Conservation (phyloP, 2,888 invertebrate genomes). For the Trichopoda pennipes region DNA sequence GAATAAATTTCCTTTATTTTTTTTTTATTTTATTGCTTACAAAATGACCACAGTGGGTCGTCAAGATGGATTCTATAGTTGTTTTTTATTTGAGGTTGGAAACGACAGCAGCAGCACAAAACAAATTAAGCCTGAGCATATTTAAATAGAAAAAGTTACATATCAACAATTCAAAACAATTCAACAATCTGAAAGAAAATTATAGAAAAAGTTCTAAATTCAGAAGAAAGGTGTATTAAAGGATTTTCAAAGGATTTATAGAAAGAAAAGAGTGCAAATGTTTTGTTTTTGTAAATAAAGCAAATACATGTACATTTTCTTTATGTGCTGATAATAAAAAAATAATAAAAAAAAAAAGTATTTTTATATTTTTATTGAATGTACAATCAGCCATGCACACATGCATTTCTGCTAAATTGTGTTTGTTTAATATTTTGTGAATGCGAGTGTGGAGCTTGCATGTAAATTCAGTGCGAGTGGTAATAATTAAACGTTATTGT, state of each 20-base stretch:
- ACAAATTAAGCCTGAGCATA: slow-evolving; percentile 30
- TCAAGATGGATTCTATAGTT: slow-evolving; percentile 36
- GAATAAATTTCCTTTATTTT: slow-evolving; percentile 2
- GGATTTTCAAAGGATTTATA: neutral
- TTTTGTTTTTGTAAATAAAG: neutral
- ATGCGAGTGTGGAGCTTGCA: neutral
- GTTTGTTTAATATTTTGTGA: neutral
- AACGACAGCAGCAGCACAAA: slow-evolving; percentile 13
- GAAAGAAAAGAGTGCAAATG: neutral
- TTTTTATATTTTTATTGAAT: neutral
- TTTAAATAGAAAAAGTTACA: slow-evolving; percentile 21
- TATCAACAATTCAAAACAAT: slow-evolving; percentile 31
- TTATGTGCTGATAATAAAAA: slow-evolving; percentile 17
- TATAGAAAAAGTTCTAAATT: neutral
- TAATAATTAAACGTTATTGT: slow-evolving; percentile 43
- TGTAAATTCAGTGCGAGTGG: slow-evolving; percentile 25
- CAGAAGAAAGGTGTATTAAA: neutral
- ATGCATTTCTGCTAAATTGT: neutral
- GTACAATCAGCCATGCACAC: neutral
- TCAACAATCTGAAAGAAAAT: slow-evolving; percentile 13
- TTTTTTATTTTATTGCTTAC: slow-evolving; percentile 15
- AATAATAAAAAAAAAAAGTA: no score
- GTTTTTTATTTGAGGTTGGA: slow-evolving; percentile 14
- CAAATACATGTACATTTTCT: neutral
- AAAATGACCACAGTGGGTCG: slow-evolving; percentile 55